Base-by-base conservation (phyloP, 2,888 invertebrate genomes). In the Ormyrus labotus region DNA sequence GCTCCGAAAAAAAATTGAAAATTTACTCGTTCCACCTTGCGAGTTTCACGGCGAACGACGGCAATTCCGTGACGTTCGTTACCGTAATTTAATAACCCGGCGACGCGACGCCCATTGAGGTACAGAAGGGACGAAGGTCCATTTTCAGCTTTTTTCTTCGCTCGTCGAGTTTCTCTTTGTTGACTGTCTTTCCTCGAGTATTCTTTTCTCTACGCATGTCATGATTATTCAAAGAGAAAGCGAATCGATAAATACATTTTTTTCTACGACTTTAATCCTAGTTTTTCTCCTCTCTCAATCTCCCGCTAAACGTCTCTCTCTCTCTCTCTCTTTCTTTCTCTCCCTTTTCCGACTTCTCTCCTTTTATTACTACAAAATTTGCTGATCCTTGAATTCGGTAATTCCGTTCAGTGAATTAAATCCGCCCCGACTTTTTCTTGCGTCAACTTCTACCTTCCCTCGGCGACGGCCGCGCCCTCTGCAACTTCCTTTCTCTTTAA, bases 371-470 rank as follows among this genome's bases (percentile, higher is more conserved):
- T 78, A 71, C 60, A 57, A 78, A 83, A 77, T 72, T 81, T 64
- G 80, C 73, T 72, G 83, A 80, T 75, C 69, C 77, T 73, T 61
- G 76, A 77, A 80, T 82, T 80, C 55, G 70, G 82, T 71, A 68
- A 78, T 77, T 81, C 55, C 58, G 69, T 74, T 69, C 70, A 58
- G 47, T 69, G 76, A 77, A 82, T 80, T 82, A 80, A 81, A 77
- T 71, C 67, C 61, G 57, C 61, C 69, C 47, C n/a, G 65, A 81
- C 67, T 75, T 75, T 78, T 75, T 71, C 69, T 65, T 58, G 71
- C 73, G 70, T 78, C 74, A 70, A 75, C 57, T 81, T 78, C 34
- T 75, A 68, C 78, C 75, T 70, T 55, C 60, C 72, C 64, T 53
- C 76, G 57, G 53, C 45, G 45, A 48, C 11, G 57, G 58, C 75